Evolutionary conservation across 92 coral and sea anemone genomes (phyloP).

Genomic region (Chrysogorgia sp.): DNA sequence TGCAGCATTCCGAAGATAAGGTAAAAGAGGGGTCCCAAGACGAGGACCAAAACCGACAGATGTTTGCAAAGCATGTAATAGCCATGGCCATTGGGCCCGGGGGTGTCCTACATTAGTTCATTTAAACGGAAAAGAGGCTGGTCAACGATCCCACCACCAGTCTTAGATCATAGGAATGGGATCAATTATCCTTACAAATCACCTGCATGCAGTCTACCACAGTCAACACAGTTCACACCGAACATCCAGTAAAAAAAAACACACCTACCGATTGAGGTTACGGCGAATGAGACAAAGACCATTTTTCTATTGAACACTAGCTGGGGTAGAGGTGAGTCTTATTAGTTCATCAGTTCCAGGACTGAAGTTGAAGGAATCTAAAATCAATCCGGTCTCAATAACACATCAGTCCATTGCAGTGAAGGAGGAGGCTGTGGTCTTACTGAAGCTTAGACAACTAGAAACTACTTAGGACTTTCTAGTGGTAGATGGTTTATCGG

Average conservation of each 20-base stretch:
- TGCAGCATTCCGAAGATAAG: no score
- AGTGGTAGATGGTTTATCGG: constrained; percentile 22
- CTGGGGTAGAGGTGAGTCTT: constrained; percentile 45
- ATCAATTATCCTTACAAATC: constrained; percentile 44
- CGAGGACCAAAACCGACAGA: constrained; percentile 35
- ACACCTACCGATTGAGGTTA: no score
- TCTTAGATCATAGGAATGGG: no score
- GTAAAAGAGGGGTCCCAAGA: constrained; percentile 25
- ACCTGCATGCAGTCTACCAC: no score
- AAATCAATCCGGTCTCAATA: not conserved
- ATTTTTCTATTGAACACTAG: constrained; percentile 35
- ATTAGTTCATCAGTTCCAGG: no score
- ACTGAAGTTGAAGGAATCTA: no score
- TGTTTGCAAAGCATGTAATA: constrained; percentile 36
- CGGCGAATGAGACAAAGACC: constrained; percentile 13
- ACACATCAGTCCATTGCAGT: constrained; percentile 38
- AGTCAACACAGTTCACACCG: no score
- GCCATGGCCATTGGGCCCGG: constrained; percentile 41
- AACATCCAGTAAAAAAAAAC: no score
- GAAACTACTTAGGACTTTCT: constrained; percentile 41
- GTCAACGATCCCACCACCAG: no score
- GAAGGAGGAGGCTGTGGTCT: constrained; percentile 49
- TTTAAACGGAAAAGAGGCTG: no score
- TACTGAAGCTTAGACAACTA: constrained; percentile 13
- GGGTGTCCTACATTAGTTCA: constrained; percentile 43